A percentile compares a stretch with the other conserved stretches of the same genome.
Evolutionary conservation across 1,140 invertebrate species (phyloP).

Genomic region (Trachymyrmex cornetzi): DNA sequence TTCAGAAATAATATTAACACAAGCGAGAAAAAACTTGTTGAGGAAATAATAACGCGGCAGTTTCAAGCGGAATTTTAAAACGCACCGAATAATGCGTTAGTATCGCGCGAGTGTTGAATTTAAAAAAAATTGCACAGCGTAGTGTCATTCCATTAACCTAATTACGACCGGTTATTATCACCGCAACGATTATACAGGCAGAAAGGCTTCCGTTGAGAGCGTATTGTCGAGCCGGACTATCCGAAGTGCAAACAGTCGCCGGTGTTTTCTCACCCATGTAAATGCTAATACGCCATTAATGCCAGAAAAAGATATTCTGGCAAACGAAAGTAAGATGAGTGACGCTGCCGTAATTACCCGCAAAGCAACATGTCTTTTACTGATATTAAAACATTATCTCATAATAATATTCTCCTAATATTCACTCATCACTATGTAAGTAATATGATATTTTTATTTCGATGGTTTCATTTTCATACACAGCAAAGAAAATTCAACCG

Average conservation of each 20-base stretch:
- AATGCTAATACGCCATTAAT: constrained; percentile 60
- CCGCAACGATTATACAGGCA: constrained; percentile 50
- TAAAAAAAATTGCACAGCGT: constrained; percentile 45
- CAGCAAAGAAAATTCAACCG: background rate
- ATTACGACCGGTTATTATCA: constrained; percentile 62
- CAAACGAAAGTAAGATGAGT: constrained; percentile 55
- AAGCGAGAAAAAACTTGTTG: background rate
- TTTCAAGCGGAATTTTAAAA: constrained; percentile 6
- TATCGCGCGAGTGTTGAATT: constrained; percentile 19
- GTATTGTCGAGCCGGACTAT: constrained; percentile 38
- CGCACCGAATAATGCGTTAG: constrained; percentile 1
- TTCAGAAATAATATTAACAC: constrained; percentile 27
- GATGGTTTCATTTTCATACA: too few species aligned
- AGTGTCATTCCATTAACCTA: constrained; percentile 72
- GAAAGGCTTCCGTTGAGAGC: constrained; percentile 51
- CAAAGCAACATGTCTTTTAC: constrained; percentile 34
- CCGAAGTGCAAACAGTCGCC: constrained; percentile 45
- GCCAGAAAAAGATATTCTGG: constrained; percentile 28
- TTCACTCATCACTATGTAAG: background rate
- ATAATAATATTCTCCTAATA: constrained; percentile 13
- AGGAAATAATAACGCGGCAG: constrained; percentile 6
- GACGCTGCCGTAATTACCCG: constrained; percentile 26
- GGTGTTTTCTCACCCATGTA: constrained; percentile 49
- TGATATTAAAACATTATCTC: constrained; percentile 46
- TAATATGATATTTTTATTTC: background rate